Evolutionary conservation across 1,140 invertebrate genomes (phyloP), one percentile per base, ranked within the genome.

Genomic region (Augochlora pura): DNA sequence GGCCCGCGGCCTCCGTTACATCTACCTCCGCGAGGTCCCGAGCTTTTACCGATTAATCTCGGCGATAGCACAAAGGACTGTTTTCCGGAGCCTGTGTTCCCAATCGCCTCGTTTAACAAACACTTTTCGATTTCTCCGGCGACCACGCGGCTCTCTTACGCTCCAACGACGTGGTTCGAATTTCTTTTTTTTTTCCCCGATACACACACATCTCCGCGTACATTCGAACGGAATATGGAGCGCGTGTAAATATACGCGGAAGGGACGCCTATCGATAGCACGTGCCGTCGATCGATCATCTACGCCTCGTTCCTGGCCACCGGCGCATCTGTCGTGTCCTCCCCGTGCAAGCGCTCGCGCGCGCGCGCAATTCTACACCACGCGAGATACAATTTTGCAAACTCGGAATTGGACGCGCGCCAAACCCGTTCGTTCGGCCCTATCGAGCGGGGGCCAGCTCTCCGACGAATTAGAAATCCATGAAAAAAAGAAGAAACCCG

Each of bases 271-370:
- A 86, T 86, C 87, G 88, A 89, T 91, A 87, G 86, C 87, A 87
- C 89, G 90, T 90, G 88, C 89, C 88, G 86, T 87, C 87, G 88
- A 89, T 79, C 69, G 77, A 79, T 79, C 70, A 73, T 79, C 39
- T 63, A 39, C 68, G 62, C n/a, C 75, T 71, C 75, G 75, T 38
- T 77, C 67, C 52, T 39, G 66, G 25, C 46, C 46, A 54, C 46
- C 14, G 18, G n/a, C 42, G 14, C 25, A 71, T 71, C 70, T 64
- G 52, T 87, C 78, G 74, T 85, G n/a, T n/a, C n/a, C n/a, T n/a
- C n/a, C 83, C 64, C 69, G 77, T 83, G 66, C 16, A 39, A 69
- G 70, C 49, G 49, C 32, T 60, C 21, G 23, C 77, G 23, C 77
- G 39, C 39, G 42, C 42, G 42, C 42, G 54, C 82, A 83, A 81